Evolutionary conservation across 1,140 invertebrate species (phyloP), one percentile per base, ranked within the genome.

Genomic region (Zaprionus ornatus): DNA sequence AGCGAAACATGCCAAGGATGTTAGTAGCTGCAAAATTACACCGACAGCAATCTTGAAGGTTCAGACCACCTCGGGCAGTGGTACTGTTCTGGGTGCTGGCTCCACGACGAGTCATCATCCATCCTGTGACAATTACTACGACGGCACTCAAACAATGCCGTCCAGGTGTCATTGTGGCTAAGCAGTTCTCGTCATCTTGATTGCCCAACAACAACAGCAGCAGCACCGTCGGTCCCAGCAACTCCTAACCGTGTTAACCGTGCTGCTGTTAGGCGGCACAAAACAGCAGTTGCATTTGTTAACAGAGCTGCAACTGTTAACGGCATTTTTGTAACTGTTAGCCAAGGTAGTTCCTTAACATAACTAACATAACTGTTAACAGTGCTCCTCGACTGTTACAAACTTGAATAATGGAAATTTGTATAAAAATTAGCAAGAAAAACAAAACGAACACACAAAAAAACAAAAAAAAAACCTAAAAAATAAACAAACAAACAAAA

Each of bases 101-200:
- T 83, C 55, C 72, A 63, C 35, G 77, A 75, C 64, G 65, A 69
- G 37, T 61, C 52, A 74, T 61, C 72, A 77, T 61, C 52, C 72
- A 77, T 69, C 63, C 79, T n/a, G 64, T 92, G 21, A 92, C 92
- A 63, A 91, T 92, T 54, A 86, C 94, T 93, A 73, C 94, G 92
- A 73, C 94, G 92, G 70, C 94, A 1, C 69, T 91, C 7, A 92
- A 95, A 78, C 96, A 97, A 79, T 95, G 96, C 74, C 94, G 97
- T 79, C 97, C 97, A 10, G 97, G 97, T 65, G 97, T 97, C 23
- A 97, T 97, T 78, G 96, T 98, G 61, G 97, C 97, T 54, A 97
- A 97, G 92, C 95, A 96, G 78, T 59, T 91, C 74, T 90, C 91
- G 79, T 91, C 90, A 56, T 93, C 92, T 79, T 93, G 92, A 93